phyloP scores from a whole-genome alignment of 2,888 invertebrate species.

The Leptinotarsa juncta region DNA sequence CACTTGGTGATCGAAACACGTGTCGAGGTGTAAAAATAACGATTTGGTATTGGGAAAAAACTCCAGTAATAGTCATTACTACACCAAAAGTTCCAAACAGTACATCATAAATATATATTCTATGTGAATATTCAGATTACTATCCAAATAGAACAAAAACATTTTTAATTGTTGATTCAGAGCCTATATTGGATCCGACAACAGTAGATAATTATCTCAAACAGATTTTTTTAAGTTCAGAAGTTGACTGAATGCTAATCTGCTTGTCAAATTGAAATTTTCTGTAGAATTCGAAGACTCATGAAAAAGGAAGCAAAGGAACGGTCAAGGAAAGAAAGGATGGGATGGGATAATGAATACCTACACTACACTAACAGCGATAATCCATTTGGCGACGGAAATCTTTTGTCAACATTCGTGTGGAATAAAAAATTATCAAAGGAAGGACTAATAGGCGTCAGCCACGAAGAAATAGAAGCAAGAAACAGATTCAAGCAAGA shows the following conservation, averaged over 20 bases:
- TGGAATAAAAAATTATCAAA: conserved; percentile 97
- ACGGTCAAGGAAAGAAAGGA: conserved; percentile 85
- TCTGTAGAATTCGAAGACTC: conserved; percentile 73
- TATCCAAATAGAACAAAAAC: too few species aligned
- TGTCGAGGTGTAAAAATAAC: too few species aligned
- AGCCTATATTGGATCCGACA: too few species aligned
- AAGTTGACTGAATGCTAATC: background rate
- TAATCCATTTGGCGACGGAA: conserved; percentile 98
- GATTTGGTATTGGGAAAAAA: too few species aligned
- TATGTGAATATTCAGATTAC: too few species aligned
- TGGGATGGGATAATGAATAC: conserved; percentile 98
- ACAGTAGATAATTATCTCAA: too few species aligned
- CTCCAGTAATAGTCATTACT: too few species aligned
- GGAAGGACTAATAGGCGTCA: conserved; percentile 86
- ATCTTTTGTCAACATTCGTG: conserved; percentile 93
- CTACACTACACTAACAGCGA: conserved; percentile 97
- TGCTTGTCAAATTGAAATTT: conserved; percentile 9
- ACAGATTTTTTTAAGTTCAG: too few species aligned
- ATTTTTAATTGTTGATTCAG: too few species aligned
- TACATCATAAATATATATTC: too few species aligned
- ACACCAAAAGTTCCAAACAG: too few species aligned
- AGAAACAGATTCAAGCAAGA: conserved; percentile 88
- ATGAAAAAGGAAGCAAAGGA: conserved; percentile 94
- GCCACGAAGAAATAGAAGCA: conserved; percentile 83
- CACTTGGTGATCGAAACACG: too few species aligned